Base-by-base conservation (phyloP, 2,888 invertebrate species). In the Archips xylosteana region DNA sequence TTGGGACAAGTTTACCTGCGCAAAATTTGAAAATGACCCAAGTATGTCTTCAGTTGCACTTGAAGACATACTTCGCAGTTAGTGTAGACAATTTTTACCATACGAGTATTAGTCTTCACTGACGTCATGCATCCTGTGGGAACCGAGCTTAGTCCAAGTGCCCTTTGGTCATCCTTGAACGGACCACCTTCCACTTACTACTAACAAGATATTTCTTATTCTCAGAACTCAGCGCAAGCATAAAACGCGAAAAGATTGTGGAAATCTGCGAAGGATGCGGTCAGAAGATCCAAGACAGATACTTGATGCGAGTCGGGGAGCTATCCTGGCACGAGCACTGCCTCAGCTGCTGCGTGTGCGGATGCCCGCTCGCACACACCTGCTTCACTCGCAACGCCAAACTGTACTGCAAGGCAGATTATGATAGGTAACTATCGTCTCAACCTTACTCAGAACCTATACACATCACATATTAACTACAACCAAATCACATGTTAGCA, bases 321-420 rank as follows among this genome's bases (percentile, higher is more conserved):
- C 96, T 98, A 74, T 98, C 98, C 85, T 99, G 99, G 97, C 99
- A 99, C 95, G 99, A 99, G 87, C 97, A 97, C 87, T 99, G 99
- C 93, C 96, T 99, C 77, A 97, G 97, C 83, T 99, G 99, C 95
- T 97, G 97, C 86, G 98, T 98, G 77, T 99, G 99, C 89, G 97
- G 98, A 77, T 96, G 97, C 73, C 97, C 97, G 32, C 96, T 99
- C 73, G 97, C 97, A 71, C 97, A 98, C 90, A 98, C 98, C 80
- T 99, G 99, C 95, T 99, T 98, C 95, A 97, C 98, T 71, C 96
- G 98, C 80, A 98, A 99, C 86, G 96, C 98, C 81, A 98, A 98
- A 89, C 96, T 99, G 68, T 99, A 98, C 95, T 99, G 99, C 95
- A 98, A 98, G 89, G 96, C 97, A 76, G 99, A 99, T 92, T 99